Evolutionary conservation across 1,140 invertebrate genomes (phyloP).

Genomic region (Nylanderia fulva): DNA sequence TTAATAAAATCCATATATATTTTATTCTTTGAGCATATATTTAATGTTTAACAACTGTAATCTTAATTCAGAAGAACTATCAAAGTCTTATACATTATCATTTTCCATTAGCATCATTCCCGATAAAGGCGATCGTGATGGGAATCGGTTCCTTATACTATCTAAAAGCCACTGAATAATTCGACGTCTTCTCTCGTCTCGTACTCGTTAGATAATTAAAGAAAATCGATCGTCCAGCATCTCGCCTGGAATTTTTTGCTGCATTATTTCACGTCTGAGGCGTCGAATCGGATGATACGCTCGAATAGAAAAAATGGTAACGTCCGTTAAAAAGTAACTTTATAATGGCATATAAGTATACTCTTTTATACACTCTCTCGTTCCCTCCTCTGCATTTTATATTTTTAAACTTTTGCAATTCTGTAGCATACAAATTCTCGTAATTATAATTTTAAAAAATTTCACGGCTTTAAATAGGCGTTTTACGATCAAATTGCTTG

Average conservation of each 20-base stretch:
- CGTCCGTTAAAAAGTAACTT: slow-evolving; percentile 67
- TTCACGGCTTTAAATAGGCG: neutral
- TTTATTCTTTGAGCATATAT: neutral
- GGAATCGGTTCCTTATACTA: slow-evolving; percentile 44
- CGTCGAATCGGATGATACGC: neutral
- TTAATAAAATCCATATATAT: neutral
- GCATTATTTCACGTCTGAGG: slow-evolving; percentile 51
- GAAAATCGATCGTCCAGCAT: slow-evolving; percentile 54
- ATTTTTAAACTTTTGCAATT: neutral
- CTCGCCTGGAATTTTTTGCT: slow-evolving; percentile 24
- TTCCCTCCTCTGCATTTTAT: neutral
- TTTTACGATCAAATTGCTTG: neutral
- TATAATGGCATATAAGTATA: slow-evolving; percentile 28
- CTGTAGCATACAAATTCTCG: neutral
- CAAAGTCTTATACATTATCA: neutral
- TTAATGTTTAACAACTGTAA: slow-evolving; percentile 26
- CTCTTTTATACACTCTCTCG: neutral
- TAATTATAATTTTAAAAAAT: neutral
- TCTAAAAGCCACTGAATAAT: slow-evolving; percentile 61
- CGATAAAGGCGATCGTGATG: slow-evolving; percentile 29
- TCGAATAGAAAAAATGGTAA: slow-evolving; percentile 56
- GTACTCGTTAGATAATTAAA: slow-evolving; percentile 63
- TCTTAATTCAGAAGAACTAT: neutral
- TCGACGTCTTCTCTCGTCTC: slow-evolving; percentile 14
- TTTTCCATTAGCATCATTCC: slow-evolving; percentile 39